Evolutionary conservation across 2,797 vertebrate genomes (phyloP).

Genomic region (Prunella strophiata): DNA sequence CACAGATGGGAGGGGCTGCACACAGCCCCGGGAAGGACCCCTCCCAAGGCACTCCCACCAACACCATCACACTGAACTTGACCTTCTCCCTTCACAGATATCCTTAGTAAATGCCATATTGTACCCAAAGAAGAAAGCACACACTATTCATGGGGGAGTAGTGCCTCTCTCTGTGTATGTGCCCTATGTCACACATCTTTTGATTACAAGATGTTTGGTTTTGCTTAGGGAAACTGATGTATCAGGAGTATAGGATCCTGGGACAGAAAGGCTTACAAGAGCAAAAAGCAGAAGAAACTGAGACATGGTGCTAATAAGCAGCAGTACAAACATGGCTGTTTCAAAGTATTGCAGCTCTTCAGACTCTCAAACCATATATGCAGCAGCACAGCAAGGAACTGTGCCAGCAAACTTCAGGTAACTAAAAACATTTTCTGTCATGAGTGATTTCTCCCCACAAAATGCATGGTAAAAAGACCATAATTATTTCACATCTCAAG

Average conservation of each 20-base stretch:
- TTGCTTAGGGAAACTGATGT: background rate
- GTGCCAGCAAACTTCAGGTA: background rate
- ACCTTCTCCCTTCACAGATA: background rate
- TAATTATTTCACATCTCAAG: background rate
- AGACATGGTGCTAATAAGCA: background rate
- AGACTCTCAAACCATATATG: background rate
- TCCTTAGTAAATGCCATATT: background rate
- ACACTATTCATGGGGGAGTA: rapidly evolving
- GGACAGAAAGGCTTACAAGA: background rate
- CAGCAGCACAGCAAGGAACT: background rate
- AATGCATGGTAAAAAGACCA: background rate
- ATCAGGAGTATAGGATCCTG: background rate
- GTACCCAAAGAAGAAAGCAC: background rate
- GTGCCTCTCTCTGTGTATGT: rapidly evolving
- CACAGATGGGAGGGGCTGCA: background rate
- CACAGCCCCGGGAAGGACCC: background rate
- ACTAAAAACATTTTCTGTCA: background rate
- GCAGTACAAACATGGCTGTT: background rate
- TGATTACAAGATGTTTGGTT: background rate
- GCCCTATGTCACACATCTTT: background rate
- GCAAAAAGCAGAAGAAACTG: background rate
- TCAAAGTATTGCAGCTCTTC: background rate
- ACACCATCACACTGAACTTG: background rate
- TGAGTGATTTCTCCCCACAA: background rate
- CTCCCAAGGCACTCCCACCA: background rate